Evolutionary conservation across 2,113 vertebrate genomes (phyloP), one percentile per base, ranked within the genome.

Genomic region (Eptatretus burgeri): DNA sequence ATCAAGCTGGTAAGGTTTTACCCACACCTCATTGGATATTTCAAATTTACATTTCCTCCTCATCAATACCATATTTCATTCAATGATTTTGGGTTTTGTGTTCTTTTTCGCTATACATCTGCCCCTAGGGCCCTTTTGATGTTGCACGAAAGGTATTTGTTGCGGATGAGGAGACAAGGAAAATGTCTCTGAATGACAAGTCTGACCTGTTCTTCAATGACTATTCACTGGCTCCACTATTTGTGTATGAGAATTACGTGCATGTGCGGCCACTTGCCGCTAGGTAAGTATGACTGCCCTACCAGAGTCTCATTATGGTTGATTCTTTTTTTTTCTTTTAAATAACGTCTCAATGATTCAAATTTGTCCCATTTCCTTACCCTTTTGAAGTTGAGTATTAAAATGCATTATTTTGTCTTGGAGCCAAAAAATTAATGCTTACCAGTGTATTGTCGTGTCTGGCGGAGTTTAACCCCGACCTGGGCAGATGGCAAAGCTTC

Each of bases 121-220:
- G n/a, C 64, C 17, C 67, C 51, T 66, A 85, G 82, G 85, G 91
- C 49, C 91, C 91, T 1, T 98, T 98, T 16, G 91, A 98, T 51
- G 86, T 96, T 11, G 85, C 83, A 64, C 77, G 88, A 66, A 96
- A 88, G 67, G 91, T 98, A 66, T 98, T 98, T 56, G 67, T 72
- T 41, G 12, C 72, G 1, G 84, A 82, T 41, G 82, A 88, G 17
- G 86, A 93, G 64, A 70, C 78, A 1, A 72, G 78, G 64, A 78
- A 68, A 67, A 91, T 93, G 88, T 81, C 83, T 50, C 76, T 98
- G 51, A 74, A 83, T 20, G 91, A 96, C 74, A 98, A 96, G 69
- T 81, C 78, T 0, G 88, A 94, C 69, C 83, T 98, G 18, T 94
- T 98, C 75, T 98, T 98, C 71, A 81, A 98, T 13, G 91, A 98